Conservation (phyloP, 2,113 vertebrate genomes). For the Dinomys branickii region DNA sequence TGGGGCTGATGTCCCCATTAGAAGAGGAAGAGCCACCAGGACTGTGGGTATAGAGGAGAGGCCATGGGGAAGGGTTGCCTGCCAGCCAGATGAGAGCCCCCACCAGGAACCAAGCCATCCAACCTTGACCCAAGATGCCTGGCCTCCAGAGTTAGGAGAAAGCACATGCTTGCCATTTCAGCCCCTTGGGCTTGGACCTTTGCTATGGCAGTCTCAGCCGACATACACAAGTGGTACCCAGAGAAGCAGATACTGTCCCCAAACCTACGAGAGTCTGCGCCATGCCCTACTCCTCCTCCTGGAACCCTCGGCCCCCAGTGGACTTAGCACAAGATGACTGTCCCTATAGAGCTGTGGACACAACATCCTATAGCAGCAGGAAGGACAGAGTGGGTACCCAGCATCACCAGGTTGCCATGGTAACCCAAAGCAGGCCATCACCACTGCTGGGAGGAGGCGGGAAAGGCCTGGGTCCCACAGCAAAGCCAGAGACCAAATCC, state of each 20-base stretch:
- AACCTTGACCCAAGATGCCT: rapidly evolving
- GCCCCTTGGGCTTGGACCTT: background rate
- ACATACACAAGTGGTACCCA: background rate
- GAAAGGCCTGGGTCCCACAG: background rate
- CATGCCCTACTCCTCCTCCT: rapidly evolving
- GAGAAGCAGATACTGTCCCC: background rate
- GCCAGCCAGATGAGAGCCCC: background rate
- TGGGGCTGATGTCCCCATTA: background rate
- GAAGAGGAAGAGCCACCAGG: background rate
- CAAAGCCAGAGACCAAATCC: background rate
- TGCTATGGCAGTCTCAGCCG: background rate
- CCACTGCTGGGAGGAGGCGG: rapidly evolving
- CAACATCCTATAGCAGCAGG: rapidly evolving
- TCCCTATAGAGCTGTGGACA: rapidly evolving
- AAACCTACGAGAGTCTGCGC: rapidly evolving
- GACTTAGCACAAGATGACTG: background rate
- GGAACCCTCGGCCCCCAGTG: rapidly evolving
- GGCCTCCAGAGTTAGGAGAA: background rate
- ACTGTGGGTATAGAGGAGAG: background rate
- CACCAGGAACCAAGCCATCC: rapidly evolving
- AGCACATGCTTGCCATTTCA: rapidly evolving
- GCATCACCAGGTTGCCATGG: slow-evolving; percentile 34
- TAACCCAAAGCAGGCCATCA: background rate
- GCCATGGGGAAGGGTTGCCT: background rate
- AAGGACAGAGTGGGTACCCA: background rate